A percentile compares a stretch with the other conserved stretches of the same genome.
Evolutionary conservation across 2,888 invertebrate species (phyloP).

Genomic region (Nyleta sp.): DNA sequence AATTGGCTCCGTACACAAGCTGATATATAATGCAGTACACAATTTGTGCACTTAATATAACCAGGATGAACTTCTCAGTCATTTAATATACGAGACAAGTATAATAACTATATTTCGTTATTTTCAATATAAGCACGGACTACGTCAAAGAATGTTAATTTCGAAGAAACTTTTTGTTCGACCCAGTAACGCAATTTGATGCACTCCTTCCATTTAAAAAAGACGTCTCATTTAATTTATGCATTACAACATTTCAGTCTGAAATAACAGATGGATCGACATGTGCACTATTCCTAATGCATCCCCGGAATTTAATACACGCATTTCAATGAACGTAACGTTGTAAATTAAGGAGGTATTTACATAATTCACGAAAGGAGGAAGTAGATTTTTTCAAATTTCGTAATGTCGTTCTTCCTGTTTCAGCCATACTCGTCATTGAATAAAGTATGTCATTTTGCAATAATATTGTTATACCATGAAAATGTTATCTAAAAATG

Average conservation of each 20-base stretch:
- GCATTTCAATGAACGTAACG: conserved; percentile 1
- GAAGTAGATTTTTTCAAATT: not conserved
- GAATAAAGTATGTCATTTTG: not conserved
- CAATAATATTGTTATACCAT: too few species aligned
- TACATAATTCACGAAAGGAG: not conserved
- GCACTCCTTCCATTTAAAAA: conserved; percentile 2
- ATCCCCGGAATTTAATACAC: conserved; percentile 12
- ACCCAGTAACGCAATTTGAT: not conserved
- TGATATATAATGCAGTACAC: too few species aligned
- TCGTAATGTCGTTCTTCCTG: not conserved
- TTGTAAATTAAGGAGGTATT: conserved; percentile 1
- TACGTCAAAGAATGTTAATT: too few species aligned
- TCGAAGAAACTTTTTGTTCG: not conserved
- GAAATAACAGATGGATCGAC: conserved; percentile 6
- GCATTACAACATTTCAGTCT: conserved; percentile 9
- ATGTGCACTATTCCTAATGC: conserved; percentile 7
- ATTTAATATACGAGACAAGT: too few species aligned
- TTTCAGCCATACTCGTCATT: too few species aligned
- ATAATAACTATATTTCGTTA: too few species aligned
- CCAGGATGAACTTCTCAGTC: too few species aligned
- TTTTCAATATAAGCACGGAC: not conserved
- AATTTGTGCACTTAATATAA: too few species aligned
- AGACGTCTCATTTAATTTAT: conserved; percentile 14
- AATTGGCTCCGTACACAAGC: too few species aligned
- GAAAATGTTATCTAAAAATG: too few species aligned